A percentile compares a stretch with the other conserved stretches of the same genome.
Conservation (phyloP, 2,113 vertebrate species). For the Rhinolophus sinicus region DNA sequence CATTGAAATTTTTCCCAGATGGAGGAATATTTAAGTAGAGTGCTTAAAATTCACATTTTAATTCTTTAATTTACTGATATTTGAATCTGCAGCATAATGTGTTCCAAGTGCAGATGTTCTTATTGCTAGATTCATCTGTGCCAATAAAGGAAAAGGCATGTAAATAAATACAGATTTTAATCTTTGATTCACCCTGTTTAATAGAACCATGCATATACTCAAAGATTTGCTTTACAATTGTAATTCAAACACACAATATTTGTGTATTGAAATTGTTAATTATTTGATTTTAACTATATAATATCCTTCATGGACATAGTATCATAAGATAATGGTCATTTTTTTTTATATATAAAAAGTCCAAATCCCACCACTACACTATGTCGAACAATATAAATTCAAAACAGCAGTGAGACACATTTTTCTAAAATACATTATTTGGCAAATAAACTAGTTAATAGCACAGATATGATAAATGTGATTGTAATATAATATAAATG, state of each 20-base stretch:
- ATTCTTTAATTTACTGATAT: slow-evolving; percentile 36
- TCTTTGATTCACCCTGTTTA: neutral
- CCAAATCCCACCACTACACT: neutral
- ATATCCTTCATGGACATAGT: neutral
- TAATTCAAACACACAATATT: neutral
- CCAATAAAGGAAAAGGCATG: neutral
- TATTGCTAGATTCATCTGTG: slow-evolving; percentile 41
- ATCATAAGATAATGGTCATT: neutral
- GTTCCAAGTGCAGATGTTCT: slow-evolving; percentile 30
- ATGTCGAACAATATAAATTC: neutral
- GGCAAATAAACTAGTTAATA: neutral
- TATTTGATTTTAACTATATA: neutral
- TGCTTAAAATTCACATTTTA: slow-evolving; percentile 58
- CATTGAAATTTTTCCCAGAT: neutral
- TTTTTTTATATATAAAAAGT: neutral
- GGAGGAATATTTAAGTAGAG: slow-evolving; percentile 26
- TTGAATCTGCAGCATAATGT: neutral
- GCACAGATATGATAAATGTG: neutral
- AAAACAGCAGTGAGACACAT: neutral
- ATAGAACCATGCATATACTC: neutral
- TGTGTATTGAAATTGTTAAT: neutral
- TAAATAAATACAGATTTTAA: neutral
- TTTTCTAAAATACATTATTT: neutral
- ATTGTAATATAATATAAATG: neutral
- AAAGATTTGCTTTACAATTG: neutral